These are phyloP conservation scores for Perognathus longimembris DNA, from an alignment of 2,113 vertebrate genomes.

Conservation along the genomic window DNA sequence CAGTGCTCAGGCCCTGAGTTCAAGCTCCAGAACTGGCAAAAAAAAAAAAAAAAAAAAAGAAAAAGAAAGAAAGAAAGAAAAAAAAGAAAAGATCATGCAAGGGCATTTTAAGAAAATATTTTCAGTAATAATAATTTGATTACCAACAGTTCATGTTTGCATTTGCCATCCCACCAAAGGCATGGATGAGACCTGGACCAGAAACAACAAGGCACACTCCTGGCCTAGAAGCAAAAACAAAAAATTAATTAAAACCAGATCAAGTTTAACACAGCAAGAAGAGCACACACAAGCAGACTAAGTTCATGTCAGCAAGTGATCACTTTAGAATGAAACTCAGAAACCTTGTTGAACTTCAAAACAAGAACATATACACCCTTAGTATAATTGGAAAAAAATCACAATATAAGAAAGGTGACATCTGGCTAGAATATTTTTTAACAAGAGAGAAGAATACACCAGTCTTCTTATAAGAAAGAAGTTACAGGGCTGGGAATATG, in stretches of 20 bases:
- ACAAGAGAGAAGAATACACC: background rate
- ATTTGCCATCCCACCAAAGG: slow-evolving; percentile 97
- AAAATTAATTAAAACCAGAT: slow-evolving; percentile 41
- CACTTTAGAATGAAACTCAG: background rate
- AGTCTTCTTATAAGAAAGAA: background rate
- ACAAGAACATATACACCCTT: background rate
- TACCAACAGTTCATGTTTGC: slow-evolving; percentile 98
- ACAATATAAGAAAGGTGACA: no score
- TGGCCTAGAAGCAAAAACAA: slow-evolving; percentile 87
- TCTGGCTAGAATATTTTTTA: background rate
- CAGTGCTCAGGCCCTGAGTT: no score
- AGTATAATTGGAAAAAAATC: background rate
- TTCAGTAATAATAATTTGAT: slow-evolving; percentile 48
- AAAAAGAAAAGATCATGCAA: background rate
- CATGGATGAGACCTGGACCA: slow-evolving; percentile 95
- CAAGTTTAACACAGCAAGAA: background rate
- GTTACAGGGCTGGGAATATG: no score
- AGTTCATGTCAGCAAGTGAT: no score
- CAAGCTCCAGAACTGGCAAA: no score
- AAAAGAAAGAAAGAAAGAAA: no score
- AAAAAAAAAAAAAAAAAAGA: no score
- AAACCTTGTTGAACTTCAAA: slow-evolving; percentile 23
- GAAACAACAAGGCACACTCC: slow-evolving; percentile 96
- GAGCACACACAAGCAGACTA: background rate
- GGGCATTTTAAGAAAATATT: slow-evolving; percentile 8